Evolutionary conservation across 2,797 vertebrate species (phyloP).

Genomic region (Pagetopsis macropterus): DNA sequence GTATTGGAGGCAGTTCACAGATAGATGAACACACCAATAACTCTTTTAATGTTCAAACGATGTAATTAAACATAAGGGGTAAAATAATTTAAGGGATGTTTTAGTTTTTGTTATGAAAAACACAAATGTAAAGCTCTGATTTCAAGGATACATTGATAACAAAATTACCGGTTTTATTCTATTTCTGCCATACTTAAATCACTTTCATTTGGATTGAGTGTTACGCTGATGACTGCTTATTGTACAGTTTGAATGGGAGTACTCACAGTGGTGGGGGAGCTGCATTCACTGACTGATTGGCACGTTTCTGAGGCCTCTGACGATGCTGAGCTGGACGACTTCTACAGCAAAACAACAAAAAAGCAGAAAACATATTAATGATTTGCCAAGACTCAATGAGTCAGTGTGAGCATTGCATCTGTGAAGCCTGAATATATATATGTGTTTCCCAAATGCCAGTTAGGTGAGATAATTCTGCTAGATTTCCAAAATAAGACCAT

Average conservation of each 20-base stretch:
- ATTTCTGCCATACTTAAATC: not conserved
- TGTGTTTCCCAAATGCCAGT: not conserved
- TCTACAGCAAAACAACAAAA: constrained; percentile 78
- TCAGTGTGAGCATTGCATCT: not conserved
- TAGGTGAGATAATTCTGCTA: not conserved
- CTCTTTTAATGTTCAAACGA: not conserved
- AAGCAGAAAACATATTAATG: not conserved
- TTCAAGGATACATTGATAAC: not conserved
- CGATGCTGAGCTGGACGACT: constrained; percentile 96
- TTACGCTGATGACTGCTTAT: accelerated
- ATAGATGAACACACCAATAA: not conserved
- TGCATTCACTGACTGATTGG: constrained; percentile 98
- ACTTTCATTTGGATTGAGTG: not conserved
- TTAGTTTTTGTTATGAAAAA: not conserved
- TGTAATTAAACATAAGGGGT: not conserved
- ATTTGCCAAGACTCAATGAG: not conserved
- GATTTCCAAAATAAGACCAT: not conserved
- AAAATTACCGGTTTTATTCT: not conserved
- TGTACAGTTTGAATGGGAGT: not conserved
- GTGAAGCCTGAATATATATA: not conserved
- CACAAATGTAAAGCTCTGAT: not conserved
- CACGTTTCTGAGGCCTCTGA: constrained; percentile 98
- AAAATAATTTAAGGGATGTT: not conserved
- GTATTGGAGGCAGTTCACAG: not conserved
- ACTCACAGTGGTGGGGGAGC: constrained; percentile 96